Base-by-base conservation (phyloP, 2,888 invertebrate species). In the Limulus polyphemus region DNA sequence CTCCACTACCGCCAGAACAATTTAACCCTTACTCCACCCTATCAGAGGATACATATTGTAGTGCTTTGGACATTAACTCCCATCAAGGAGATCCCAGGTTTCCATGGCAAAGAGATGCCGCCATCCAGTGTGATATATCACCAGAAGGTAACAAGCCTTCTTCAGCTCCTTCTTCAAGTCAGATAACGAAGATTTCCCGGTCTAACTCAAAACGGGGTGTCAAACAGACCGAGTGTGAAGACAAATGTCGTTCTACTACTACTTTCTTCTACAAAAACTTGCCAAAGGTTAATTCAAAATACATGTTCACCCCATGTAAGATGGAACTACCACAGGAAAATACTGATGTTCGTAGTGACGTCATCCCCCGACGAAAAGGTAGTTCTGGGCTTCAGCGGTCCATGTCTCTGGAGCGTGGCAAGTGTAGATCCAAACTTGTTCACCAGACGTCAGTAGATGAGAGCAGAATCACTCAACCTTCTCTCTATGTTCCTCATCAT, bases 31-130 rank as follows among this genome's bases (percentile, higher is more conserved):
- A 65, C 56, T 64, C 67, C 3, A 61, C 62, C 11, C 59, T 70
- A 17, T 67, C 69, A 1, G 69, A 70, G 55, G 68, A 69, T 55
- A 68, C 70, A 10, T 70, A 70, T 55, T 69, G 70, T 60, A 68
- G 68, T 17, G 70, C 70, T n/a, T 58, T 70, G 52, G 69, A 69
- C 54, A 67, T 70, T 56, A 70, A 70, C 60, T 65, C 68, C 46
- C 63, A 64, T 54, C 65, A 68, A 56, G 68, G 67, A 4, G 70
- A 68, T 16, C 70, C 69, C 7, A 60, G 70, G 11, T 70, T 70
- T 54, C 70, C 70, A 0, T 70, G 70, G 70, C 70, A 70, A 60
- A 61, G 69, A 46, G 70, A 70, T 60, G 70, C 63, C 11, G 70
- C 70, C 16, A 65, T 70, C 17, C 70, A 70, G 58, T 70, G 70